A percentile compares a stretch with the other conserved stretches of the same genome.
These are phyloP conservation scores for Bungarus multicinctus DNA, from an alignment of 2,113 vertebrate genomes.

Conservation along the genomic window DNA sequence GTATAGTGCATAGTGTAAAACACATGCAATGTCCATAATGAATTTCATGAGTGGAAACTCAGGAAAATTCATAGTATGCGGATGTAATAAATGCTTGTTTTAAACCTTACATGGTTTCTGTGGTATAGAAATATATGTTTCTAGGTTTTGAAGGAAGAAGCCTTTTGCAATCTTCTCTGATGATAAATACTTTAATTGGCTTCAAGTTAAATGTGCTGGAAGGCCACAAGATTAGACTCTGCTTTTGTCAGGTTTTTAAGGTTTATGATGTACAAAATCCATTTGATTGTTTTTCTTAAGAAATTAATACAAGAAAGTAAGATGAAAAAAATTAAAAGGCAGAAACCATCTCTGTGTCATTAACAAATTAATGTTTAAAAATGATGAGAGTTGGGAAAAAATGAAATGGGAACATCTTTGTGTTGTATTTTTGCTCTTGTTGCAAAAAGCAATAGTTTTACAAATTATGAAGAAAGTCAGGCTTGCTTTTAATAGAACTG, in stretches of 20 bases:
- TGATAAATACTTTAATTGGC: background rate
- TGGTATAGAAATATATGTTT: background rate
- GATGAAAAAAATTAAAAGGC: background rate
- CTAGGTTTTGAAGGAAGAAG: background rate
- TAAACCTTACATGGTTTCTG: background rate
- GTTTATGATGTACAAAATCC: background rate
- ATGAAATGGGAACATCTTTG: background rate
- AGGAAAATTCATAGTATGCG: background rate
- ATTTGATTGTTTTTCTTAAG: background rate
- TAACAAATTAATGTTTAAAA: background rate
- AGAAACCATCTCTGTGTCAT: background rate
- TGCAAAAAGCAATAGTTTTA: background rate
- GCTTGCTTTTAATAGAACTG: background rate
- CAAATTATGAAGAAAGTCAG: background rate
- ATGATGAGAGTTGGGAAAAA: background rate
- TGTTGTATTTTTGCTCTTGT: background rate
- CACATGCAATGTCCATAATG: background rate
- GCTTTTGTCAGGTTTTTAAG: background rate
- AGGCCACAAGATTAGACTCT: background rate
- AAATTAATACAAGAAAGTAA: background rate
- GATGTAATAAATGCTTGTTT: background rate
- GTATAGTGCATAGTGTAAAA: background rate
- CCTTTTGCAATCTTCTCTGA: background rate
- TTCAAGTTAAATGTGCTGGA: background rate
- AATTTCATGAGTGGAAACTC: background rate